Evolutionary conservation across 2,888 invertebrate species (phyloP).

Genomic region (Synanthedon myopaeformis): DNA sequence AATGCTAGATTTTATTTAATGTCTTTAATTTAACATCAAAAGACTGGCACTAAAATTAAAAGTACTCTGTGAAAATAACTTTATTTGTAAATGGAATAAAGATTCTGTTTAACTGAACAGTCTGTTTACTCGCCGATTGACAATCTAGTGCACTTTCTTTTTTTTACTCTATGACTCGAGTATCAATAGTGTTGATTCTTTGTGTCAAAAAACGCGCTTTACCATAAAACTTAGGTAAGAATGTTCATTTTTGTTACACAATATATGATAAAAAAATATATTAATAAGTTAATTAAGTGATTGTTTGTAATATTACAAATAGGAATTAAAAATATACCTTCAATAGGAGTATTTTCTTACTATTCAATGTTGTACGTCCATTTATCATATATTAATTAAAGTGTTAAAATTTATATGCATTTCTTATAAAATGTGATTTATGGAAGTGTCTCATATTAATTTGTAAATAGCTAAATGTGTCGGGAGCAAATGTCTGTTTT

Average conservation of each 20-base stretch:
- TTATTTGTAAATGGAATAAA: too few species aligned
- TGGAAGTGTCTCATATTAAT: slow-evolving; percentile 26
- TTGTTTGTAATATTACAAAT: slow-evolving; percentile 45
- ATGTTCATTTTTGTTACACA: not conserved
- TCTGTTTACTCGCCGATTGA: too few species aligned
- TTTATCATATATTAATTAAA: slow-evolving; percentile 35
- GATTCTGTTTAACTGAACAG: too few species aligned
- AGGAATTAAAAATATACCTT: slow-evolving; percentile 20
- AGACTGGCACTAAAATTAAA: too few species aligned
- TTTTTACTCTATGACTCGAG: slow-evolving; percentile 17
- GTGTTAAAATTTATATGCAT: slow-evolving; percentile 42
- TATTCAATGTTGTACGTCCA: slow-evolving; percentile 56
- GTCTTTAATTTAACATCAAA: too few species aligned
- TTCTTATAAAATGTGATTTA: slow-evolving; percentile 43
- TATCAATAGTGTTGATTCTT: slow-evolving; percentile 20
- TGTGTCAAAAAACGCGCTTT: slow-evolving; percentile 22
- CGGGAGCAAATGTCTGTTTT: slow-evolving; percentile 48
- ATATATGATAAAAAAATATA: slow-evolving; percentile 24
- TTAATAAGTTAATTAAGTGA: slow-evolving; percentile 57
- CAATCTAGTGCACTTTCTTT: slow-evolving; percentile 6
- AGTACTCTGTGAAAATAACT: too few species aligned
- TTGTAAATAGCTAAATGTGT: slow-evolving; percentile 40
- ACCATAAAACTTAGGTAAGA: slow-evolving; percentile 16
- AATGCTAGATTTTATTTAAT: too few species aligned
- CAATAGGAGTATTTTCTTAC: slow-evolving; percentile 44